phyloP scores from a whole-genome alignment of 2,888 invertebrate genomes.

The Apodemia duryi region DNA sequence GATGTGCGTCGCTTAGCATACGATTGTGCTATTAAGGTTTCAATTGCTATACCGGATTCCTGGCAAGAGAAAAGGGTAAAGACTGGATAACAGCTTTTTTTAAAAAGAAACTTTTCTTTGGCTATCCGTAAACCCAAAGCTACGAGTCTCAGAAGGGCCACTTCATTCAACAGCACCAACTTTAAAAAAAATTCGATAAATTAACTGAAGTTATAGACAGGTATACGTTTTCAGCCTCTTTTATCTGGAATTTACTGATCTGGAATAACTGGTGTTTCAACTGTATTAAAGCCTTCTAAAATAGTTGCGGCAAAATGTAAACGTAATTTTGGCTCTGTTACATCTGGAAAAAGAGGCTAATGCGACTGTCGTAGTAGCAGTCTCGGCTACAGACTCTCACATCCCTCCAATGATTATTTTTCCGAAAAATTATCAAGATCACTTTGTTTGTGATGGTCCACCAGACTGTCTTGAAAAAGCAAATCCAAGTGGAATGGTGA shows the following conservation, averaged over 20 bases:
- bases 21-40: too few relatives aligned
- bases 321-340: conserved; percentile 15
- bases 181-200: background rate
- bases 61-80: background rate
- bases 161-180: background rate
- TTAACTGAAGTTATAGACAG: conserved; percentile 8
- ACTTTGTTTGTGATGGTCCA: conserved; percentile 17
- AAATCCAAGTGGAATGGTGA: conserved; percentile 17
- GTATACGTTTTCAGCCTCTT: conserved; percentile 15
- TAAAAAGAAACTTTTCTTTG: background rate
- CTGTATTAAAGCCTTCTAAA: conserved; percentile 14
- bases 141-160: background rate
- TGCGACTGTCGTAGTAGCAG: conserved; percentile 13
- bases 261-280: conserved; percentile 14
- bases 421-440: conserved; percentile 13
- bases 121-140: too few relatives aligned
- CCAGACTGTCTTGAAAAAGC: conserved; percentile 17
- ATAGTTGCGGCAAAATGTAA: conserved; percentile 16
- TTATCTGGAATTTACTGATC: conserved; percentile 16
- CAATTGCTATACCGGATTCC: background rate
- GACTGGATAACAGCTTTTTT: too few relatives aligned
- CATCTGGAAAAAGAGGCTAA: conserved; percentile 16
- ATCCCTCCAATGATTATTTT: too few relatives aligned
- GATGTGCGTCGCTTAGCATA: too few relatives aligned
- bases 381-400: too few relatives aligned